Evolutionary conservation across 2,888 invertebrate genomes (phyloP).

Genomic region (Rosalia funebris): DNA sequence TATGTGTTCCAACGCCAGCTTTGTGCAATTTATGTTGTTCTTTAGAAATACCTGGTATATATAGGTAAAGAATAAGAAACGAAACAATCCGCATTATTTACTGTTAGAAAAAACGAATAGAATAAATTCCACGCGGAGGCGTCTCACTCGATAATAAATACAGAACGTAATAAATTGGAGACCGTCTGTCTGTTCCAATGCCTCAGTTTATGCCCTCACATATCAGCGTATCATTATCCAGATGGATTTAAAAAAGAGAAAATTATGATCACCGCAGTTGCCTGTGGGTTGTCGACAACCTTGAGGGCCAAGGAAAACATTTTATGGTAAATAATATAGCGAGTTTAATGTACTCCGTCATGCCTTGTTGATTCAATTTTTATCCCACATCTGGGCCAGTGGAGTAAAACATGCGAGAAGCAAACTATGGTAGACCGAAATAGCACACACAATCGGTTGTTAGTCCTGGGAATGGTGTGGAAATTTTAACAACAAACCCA

Average conservation of each 20-base stretch:
- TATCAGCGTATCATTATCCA: neutral
- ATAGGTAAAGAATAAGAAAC: no score
- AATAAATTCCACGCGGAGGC: neutral
- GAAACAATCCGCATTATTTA: no score
- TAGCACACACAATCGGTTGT: constrained; percentile 1
- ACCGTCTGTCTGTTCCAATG: constrained; percentile 4
- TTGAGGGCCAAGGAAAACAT: constrained; percentile 41
- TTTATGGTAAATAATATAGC: constrained; percentile 42
- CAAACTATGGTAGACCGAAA: constrained; percentile 4
- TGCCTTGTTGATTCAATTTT: constrained; percentile 39
- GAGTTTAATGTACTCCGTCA: constrained; percentile 45
- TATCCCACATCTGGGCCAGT: constrained; percentile 40
- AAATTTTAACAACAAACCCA: no score
- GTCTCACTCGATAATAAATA: constrained; percentile 5
- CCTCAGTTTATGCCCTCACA: neutral
- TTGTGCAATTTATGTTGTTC: no score
- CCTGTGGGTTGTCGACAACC: constrained; percentile 38
- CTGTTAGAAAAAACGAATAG: no score
- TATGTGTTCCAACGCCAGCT: no score
- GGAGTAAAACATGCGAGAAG: constrained; percentile 34
- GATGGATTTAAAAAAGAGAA: constrained; percentile 1
- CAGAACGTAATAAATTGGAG: constrained; percentile 8
- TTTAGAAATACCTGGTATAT: no score
- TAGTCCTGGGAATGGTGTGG: neutral
- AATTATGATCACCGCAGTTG: constrained; percentile 25